Percentiles rank a stretch among this genome's conserved stretches.
phyloP scores from a whole-genome alignment of 2,113 vertebrate species.

The Mastomys natalensis region DNA sequence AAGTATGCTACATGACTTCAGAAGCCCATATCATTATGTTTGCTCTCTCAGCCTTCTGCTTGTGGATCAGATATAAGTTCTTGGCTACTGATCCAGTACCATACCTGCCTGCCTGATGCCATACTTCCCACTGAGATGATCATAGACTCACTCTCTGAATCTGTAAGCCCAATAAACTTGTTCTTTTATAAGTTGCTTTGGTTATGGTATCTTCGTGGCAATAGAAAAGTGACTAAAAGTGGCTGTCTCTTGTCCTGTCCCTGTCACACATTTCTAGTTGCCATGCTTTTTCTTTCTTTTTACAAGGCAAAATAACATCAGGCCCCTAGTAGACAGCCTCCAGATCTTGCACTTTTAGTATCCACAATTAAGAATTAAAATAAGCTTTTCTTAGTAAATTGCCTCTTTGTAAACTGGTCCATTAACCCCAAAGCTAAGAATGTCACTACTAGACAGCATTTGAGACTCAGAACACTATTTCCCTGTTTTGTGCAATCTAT shows the following conservation, averaged over 20 bases:
- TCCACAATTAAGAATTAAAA: neutral
- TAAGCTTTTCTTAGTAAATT: neutral
- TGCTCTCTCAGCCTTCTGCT: neutral
- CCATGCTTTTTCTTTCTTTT: neutral
- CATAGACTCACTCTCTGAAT: neutral
- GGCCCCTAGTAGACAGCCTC: neutral
- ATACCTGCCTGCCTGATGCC: neutral
- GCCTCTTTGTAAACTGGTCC: no score
- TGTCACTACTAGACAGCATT: neutral
- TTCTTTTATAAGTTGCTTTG: neutral
- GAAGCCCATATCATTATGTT: neutral
- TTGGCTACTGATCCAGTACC: no score
- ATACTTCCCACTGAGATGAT: neutral
- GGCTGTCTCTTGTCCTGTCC: neutral
- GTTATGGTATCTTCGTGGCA: neutral
- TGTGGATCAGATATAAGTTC: neutral
- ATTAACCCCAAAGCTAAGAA: neutral
- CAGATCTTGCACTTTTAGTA: neutral
- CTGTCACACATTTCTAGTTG: rapidly evolving
- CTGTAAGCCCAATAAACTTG: neutral
- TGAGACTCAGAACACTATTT: neutral
- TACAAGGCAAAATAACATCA: neutral
- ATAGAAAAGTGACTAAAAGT: neutral
- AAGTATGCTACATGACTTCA: neutral
- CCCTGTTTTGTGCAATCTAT: neutral